These are phyloP conservation scores for Lemur catta DNA, from an alignment of 2,797 vertebrate genomes.

Conservation along the genomic window DNA sequence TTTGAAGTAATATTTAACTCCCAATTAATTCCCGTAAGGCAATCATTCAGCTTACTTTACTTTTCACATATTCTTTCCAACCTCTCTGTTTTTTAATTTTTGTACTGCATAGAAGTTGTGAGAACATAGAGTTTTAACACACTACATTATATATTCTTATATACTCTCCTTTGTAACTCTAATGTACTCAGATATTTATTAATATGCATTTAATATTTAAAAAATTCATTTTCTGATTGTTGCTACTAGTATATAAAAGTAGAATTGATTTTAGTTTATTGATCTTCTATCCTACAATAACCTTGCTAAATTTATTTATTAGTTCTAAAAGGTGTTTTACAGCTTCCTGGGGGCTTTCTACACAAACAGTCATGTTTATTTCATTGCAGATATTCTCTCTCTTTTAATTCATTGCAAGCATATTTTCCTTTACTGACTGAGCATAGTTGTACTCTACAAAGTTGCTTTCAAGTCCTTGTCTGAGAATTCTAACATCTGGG, in stretches of 20 bases:
- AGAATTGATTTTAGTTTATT: neutral
- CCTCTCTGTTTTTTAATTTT: neutral
- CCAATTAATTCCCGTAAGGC: neutral
- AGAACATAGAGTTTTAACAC: neutral
- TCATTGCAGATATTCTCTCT: neutral
- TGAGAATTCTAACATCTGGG: neutral
- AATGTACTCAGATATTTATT: slow-evolving; percentile 33
- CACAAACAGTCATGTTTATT: neutral
- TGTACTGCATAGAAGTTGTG: neutral
- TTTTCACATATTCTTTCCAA: neutral
- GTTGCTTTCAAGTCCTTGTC: neutral
- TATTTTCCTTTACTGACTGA: neutral
- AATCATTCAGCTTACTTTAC: neutral
- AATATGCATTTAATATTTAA: neutral
- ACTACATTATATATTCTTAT: neutral
- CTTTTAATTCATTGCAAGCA: neutral
- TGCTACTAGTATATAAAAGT: neutral
- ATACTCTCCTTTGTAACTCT: neutral
- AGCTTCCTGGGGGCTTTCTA: neutral
- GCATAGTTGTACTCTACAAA: neutral
- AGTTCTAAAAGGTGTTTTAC: neutral
- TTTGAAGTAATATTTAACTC: slow-evolving; percentile 23
- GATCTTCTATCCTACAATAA: neutral
- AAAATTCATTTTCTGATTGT: neutral
- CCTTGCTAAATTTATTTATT: neutral